These are phyloP conservation scores for Siniperca scherzeri DNA, from an alignment of 2,797 vertebrate genomes.

Conservation along the genomic window DNA sequence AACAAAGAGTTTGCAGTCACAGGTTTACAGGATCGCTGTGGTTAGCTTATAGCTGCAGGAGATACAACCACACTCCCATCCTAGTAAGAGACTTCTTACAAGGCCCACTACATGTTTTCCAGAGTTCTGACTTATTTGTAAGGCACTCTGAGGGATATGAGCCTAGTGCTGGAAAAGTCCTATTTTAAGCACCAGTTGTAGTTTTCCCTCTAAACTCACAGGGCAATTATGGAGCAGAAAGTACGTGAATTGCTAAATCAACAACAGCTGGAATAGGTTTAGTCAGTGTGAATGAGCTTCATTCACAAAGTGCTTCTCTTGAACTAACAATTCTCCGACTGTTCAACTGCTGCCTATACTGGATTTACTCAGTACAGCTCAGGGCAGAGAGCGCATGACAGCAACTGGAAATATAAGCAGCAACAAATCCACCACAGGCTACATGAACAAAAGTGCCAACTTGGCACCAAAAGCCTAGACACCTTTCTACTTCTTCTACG, in stretches of 20 bases:
- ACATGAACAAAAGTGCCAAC: conserved; percentile 13
- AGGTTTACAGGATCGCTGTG: conserved; percentile 18
- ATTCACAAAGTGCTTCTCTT: conserved; percentile 62
- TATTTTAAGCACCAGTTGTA: conserved; percentile 68
- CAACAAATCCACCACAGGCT: conserved; percentile 23
- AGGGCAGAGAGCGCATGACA: conserved; percentile 20
- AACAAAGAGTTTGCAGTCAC: conserved; percentile 41
- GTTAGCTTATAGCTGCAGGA: conserved; percentile 27
- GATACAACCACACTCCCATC: neutral
- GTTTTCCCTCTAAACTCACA: conserved; percentile 55
- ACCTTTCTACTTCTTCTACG: conserved; percentile 35
- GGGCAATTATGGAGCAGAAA: conserved; percentile 58
- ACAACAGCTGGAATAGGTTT: conserved; percentile 67
- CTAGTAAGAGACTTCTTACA: neutral
- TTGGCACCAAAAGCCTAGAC: conserved; percentile 13
- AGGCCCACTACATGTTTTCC: conserved; percentile 17
- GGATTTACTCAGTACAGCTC: conserved; percentile 26
- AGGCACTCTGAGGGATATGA: neutral
- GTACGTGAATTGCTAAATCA: conserved; percentile 54
- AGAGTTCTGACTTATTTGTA: conserved; percentile 27
- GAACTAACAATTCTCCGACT: conserved; percentile 49
- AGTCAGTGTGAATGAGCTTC: conserved; percentile 59
- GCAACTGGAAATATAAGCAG: conserved; percentile 20
- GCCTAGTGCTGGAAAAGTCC: conserved; percentile 35
- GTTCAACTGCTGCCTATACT: conserved; percentile 32